Evolutionary conservation across 2,797 vertebrate genomes (phyloP), one percentile per base, ranked within the genome.

Genomic region (Picus viridis): DNA sequence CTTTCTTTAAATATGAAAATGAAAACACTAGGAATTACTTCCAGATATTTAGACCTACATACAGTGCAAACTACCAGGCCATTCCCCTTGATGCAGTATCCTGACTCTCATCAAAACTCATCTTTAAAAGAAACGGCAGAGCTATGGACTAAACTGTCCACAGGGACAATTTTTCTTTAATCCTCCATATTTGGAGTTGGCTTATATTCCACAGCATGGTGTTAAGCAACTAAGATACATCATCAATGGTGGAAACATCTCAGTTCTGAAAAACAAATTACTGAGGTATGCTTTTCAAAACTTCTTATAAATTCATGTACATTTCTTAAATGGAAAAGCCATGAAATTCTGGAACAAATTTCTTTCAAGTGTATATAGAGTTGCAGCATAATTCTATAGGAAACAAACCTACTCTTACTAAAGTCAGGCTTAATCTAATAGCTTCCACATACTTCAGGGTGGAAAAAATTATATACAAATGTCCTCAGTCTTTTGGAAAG

Each of bases 401-500:
- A 90, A 96, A 92, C 86, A 75, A 94, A 82, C 83, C 90, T 90
- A 71, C 68, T 93, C 83, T 95, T 90, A 93, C 89, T 96, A 92
- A 97, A 95, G 88, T 86, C 93, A 94, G 81, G 75, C 87, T 97
- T 97, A 72, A 91, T 82, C 64, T 95, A 92, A 96, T 96, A 93
- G 89, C 96, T 97, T 95, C 96, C 95, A 96, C 95, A 95, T 92
- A 96, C 92, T 97, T 95, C 68, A 78, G 93, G 29, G 27, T 88
- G 86, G 90, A 93, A 97, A 97, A 98, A 98, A 95, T 97, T 98
- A 97, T 96, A 97, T 94, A 97, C 94, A 97, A 97, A 98, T 98
- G 97, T 98, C 98, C 96, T 90, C 83, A 97, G 96, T 95, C 97
- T 97, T 97, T 97, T 96, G 91, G 97, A 96, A 97, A 98, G 97